phyloP scores from a whole-genome alignment of 2,888 invertebrate genomes.

The Cheilosia scutellata region DNA sequence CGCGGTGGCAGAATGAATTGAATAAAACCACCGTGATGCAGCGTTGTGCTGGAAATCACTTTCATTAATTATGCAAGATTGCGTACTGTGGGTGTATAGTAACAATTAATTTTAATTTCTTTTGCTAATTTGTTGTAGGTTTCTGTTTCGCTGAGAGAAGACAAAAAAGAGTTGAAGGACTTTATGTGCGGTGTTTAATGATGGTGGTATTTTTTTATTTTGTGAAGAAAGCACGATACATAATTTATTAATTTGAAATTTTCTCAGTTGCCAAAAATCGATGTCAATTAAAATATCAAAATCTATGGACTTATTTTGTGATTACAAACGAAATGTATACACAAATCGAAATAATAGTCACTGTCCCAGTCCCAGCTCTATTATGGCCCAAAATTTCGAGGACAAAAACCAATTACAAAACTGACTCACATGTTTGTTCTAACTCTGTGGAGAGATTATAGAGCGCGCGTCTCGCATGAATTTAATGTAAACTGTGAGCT shows the following conservation, averaged over 20 bases:
- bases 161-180: neutral
- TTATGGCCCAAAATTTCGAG: too few relatives aligned
- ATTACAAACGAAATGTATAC: too few relatives aligned
- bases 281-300: too few relatives aligned
- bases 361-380: too few relatives aligned
- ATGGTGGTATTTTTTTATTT: neutral
- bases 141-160: neutral
- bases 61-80: conserved; percentile 46
- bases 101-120: conserved; percentile 55
- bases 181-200: neutral
- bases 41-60: conserved; percentile 37
- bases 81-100: conserved; percentile 19
- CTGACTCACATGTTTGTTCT: too few relatives aligned
- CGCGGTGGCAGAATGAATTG: neutral
- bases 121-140: conserved; percentile 46
- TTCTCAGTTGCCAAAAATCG: too few relatives aligned
- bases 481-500: neutral
- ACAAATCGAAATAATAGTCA: too few relatives aligned
- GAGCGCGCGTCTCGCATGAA: too few relatives aligned
- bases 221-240: too few relatives aligned
- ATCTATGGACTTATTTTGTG: too few relatives aligned
- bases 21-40: conserved; percentile 17
- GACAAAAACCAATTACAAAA: too few relatives aligned
- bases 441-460: too few relatives aligned
- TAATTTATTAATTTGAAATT: neutral